Conservation (phyloP, 2,888 invertebrate species). For the Philopedon plagiatum region DNA sequence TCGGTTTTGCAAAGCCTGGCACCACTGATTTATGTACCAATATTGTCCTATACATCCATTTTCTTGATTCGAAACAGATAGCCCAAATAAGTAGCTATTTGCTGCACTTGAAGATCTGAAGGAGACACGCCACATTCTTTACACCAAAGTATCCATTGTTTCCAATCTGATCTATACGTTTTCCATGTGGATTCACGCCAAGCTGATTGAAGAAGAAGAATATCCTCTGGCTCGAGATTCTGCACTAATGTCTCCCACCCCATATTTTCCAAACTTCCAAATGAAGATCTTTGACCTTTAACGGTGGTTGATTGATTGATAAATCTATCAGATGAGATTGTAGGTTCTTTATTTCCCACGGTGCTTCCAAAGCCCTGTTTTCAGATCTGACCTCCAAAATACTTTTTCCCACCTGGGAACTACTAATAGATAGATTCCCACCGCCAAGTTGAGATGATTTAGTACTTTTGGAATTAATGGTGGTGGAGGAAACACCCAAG, state of each 20-base stretch:
- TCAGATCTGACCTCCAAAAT: slow-evolving; percentile 56
- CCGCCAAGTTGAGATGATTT: slow-evolving; percentile 54
- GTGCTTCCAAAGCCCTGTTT: slow-evolving; percentile 39
- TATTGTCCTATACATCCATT: slow-evolving; percentile 19
- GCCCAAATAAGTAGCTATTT: slow-evolving; percentile 35
- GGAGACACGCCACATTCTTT: background rate
- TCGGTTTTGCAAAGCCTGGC: slow-evolving; percentile 21
- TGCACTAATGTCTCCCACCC: slow-evolving; percentile 48
- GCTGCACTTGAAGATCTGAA: background rate
- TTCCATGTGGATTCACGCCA: slow-evolving; percentile 48
- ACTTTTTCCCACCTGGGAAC: too few species aligned
- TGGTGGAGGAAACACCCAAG: slow-evolving; percentile 61
- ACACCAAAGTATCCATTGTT: slow-evolving; percentile 35
- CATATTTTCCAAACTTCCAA: slow-evolving; percentile 58
- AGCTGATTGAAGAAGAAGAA: slow-evolving; percentile 33
- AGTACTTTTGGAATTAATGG: slow-evolving; percentile 56
- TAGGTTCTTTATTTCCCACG: slow-evolving; percentile 42
- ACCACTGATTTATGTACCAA: slow-evolving; percentile 39
- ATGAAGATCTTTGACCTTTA: slow-evolving; percentile 30
- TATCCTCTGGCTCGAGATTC: slow-evolving; percentile 52
- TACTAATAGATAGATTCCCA: slow-evolving; percentile 10
- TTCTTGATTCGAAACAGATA: slow-evolving; percentile 21
- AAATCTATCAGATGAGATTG: too few species aligned
- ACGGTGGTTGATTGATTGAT: background rate
- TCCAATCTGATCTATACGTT: slow-evolving; percentile 48